Conservation (phyloP, 2,888 invertebrate genomes). For the Tetanocera ferruginea region DNA sequence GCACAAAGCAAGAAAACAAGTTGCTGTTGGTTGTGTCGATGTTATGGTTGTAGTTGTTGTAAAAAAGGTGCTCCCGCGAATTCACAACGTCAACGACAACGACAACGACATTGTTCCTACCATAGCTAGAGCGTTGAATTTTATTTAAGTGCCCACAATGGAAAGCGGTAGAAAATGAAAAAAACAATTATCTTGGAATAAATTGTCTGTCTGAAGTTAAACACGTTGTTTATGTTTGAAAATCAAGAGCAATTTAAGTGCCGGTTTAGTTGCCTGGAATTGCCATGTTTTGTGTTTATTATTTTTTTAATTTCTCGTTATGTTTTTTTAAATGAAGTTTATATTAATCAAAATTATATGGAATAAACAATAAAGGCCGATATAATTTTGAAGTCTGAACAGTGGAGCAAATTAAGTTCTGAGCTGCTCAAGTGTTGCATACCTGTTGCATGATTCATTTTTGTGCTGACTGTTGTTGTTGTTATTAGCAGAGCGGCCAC, state of each 20-base stretch:
- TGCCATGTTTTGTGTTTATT: not conserved
- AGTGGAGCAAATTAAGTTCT: slow-evolving; percentile 2
- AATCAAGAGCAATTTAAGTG: not conserved
- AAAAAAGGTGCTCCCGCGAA: slow-evolving; percentile 14
- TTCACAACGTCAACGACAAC: not conserved
- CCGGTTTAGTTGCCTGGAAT: not conserved
- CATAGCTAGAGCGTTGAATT: slow-evolving; percentile 6
- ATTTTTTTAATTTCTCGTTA: not conserved
- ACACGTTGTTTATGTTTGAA: not conserved
- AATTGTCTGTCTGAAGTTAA: too few species aligned
- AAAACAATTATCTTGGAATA: not conserved
- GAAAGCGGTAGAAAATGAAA: not conserved
- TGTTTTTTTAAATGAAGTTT: not conserved
- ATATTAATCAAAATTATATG: not conserved
- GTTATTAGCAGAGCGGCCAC: not conserved
- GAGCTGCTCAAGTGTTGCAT: not conserved
- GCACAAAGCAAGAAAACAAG: slow-evolving; percentile 19
- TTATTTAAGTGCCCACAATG: slow-evolving; percentile 12
- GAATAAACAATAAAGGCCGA: not conserved
- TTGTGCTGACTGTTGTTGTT: not conserved
- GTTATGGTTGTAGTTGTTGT: slow-evolving; percentile 5
- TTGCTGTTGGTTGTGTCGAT: slow-evolving; percentile 4
- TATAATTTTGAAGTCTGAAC: slow-evolving; percentile 6
- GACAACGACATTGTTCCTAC: not conserved
- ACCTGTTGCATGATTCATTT: slow-evolving; percentile 19